Conservation (phyloP, 2,113 vertebrate genomes). For the Uria aalge region DNA sequence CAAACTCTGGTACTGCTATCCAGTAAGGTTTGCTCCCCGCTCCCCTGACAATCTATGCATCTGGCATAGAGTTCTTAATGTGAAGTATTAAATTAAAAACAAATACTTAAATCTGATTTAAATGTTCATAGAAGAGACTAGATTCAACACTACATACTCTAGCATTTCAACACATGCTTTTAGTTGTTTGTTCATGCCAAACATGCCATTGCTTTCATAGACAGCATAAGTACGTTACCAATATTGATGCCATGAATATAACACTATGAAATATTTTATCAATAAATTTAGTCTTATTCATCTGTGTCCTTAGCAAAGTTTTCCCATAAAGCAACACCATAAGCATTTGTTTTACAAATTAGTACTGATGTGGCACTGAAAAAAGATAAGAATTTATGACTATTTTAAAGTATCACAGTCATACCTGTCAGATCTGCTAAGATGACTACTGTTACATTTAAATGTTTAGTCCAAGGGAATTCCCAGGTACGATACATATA, state of each 20-base stretch:
- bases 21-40: rapidly evolving
- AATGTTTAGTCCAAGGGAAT: neutral
- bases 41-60: neutral
- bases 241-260: neutral
- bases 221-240: neutral
- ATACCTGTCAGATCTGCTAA: neutral
- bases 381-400: neutral
- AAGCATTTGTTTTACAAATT: neutral
- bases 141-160: neutral
- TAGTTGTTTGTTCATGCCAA: neutral
- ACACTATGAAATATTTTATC: neutral
- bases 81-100: neutral
- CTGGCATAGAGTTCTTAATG: neutral
- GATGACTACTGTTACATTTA: neutral
- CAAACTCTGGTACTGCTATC: neutral
- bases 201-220: neutral
- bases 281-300: neutral
- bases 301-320: neutral
- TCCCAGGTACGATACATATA: neutral
- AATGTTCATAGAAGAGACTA: neutral
- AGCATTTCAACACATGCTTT: neutral
- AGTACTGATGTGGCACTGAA: neutral
- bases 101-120: neutral
- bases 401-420: neutral
- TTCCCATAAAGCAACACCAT: neutral